phyloP scores from a whole-genome alignment of 1,140 invertebrate genomes.

The Oppia nitens region DNA sequence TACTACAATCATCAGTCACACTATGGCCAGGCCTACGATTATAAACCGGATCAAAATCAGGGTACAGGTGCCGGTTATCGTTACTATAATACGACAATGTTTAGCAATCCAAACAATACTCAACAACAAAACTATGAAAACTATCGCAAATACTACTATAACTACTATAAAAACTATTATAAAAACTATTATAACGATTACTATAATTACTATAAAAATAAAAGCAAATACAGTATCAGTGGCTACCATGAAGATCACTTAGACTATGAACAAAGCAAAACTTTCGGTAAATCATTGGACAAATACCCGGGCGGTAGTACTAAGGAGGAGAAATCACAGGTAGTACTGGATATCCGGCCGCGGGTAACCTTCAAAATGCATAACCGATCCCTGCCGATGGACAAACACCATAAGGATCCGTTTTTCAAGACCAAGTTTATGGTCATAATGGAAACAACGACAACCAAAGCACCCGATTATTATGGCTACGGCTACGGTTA shows the following conservation, averaged over 20 bases:
- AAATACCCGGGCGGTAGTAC: slow-evolving; percentile 11
- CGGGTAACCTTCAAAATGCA: slow-evolving; percentile 6
- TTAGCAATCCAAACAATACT: background rate
- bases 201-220: slow-evolving; percentile 8
- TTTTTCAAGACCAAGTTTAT: slow-evolving; percentile 3
- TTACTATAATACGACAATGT: slow-evolving; percentile 2
- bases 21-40: background rate
- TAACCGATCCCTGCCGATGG: slow-evolving; percentile 1
- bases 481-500: background rate
- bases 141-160: slow-evolving; percentile 5
- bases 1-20: background rate
- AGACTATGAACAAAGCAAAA: slow-evolving; percentile 8
- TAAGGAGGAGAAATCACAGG: slow-evolving; percentile 8
- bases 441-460: slow-evolving; percentile 9
- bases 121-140: background rate
- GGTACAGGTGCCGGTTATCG: slow-evolving; percentile 3
- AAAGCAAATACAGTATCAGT: slow-evolving; percentile 4
- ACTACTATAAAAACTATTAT: slow-evolving; percentile 12
- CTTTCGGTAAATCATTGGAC: background rate
- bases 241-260: slow-evolving; percentile 3
- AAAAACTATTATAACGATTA: slow-evolving; percentile 2
- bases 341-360: slow-evolving; percentile 6
- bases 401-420: slow-evolving; percentile 9
- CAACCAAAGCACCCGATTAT: background rate
- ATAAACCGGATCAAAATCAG: background rate